Conservation (phyloP, 2,113 vertebrate genomes). For the Bucco capensis region DNA sequence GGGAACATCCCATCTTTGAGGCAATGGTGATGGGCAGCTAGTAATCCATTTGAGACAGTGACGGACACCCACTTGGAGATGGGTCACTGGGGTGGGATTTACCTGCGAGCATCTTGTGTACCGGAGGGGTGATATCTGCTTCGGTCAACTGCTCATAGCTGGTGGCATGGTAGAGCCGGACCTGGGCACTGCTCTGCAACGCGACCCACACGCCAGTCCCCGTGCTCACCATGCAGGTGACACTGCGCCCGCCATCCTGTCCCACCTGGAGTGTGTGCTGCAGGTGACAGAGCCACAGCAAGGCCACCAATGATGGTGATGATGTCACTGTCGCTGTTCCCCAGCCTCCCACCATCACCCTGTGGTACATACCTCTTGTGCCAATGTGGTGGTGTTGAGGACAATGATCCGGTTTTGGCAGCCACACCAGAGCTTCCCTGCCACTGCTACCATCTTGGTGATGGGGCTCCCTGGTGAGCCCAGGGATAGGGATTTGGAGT, state of each 20-base stretch:
- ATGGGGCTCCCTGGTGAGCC: conserved; percentile 86
- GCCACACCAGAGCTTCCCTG: conserved; percentile 92
- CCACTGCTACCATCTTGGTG: conserved; percentile 95
- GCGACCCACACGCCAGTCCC: conserved; percentile 90
- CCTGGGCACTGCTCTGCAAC: conserved; percentile 92
- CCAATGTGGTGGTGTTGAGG: conserved; percentile 83
- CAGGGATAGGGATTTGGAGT: conserved; percentile 85
- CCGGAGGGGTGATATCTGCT: conserved; percentile 92
- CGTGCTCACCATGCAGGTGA: conserved; percentile 91
- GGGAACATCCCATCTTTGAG: accelerated
- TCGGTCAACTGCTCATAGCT: conserved; percentile 90
- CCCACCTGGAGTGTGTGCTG: conserved; percentile 91
- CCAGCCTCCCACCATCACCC: accelerated
- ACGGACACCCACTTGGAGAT: not conserved
- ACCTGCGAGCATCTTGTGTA: conserved; percentile 99
- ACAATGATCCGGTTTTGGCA: conserved; percentile 91
- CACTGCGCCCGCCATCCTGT: conserved; percentile 86
- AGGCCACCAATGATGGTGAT: accelerated
- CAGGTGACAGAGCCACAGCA: not conserved
- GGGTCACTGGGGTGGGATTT: not conserved
- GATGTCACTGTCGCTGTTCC: too few relatives aligned
- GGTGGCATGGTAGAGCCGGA: conserved; percentile 89
- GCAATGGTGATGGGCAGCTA: accelerated
- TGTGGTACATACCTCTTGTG: conserved; percentile 83
- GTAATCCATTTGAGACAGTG: accelerated